phyloP scores from a whole-genome alignment of 2,888 invertebrate genomes.

The Eupithecia abbreviata region DNA sequence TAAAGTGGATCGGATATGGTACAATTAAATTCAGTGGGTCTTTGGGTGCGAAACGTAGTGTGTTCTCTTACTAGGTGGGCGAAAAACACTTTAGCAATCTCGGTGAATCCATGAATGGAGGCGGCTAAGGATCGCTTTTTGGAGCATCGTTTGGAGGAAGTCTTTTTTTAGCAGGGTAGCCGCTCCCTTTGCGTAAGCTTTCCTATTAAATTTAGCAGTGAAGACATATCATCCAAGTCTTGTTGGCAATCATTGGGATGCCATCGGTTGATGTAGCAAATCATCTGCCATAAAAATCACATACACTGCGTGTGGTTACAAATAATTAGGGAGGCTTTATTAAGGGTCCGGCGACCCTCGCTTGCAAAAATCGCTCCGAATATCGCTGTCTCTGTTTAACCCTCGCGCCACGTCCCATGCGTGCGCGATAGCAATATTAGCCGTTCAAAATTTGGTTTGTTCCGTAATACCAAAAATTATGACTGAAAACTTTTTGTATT shows the following conservation, averaged over 20 bases:
- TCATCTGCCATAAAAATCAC: not conserved
- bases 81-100: not conserved
- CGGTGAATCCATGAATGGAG: not conserved
- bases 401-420: too few species aligned
- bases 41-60: not conserved
- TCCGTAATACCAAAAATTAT: too few species aligned
- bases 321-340: constrained; percentile 4
- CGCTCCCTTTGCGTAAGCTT: not conserved
- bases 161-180: not conserved
- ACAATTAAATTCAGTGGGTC: too few species aligned
- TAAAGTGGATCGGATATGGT: too few species aligned
- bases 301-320: not conserved
- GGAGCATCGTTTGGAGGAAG: not conserved
- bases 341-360: too few species aligned
- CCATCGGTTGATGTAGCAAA: not conserved
- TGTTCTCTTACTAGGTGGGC: not conserved
- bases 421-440: too few species aligned
- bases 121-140: not conserved
- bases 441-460: too few species aligned
- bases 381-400: too few species aligned
- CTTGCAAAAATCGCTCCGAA: too few species aligned
- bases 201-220: not conserved
- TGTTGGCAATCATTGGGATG: not conserved
- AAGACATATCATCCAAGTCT: not conserved
- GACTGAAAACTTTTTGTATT: too few species aligned